Conservation (phyloP, 1,140 invertebrate genomes). For the Mercenaria mercenaria region DNA sequence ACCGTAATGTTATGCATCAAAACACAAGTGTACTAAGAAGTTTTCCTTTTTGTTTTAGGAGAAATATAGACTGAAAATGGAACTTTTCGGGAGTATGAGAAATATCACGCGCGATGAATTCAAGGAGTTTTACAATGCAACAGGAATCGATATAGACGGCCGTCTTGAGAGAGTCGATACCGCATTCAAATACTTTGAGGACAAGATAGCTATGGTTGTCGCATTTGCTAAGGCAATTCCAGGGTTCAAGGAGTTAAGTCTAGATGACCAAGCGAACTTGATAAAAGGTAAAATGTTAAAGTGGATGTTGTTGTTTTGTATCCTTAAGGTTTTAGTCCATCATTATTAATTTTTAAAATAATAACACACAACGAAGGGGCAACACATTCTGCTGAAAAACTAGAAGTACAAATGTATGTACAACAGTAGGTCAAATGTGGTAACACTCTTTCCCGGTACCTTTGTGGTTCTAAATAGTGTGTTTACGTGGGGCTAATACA, state of each 20-base stretch:
- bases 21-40: too few species aligned
- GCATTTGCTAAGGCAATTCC: slow-evolving; percentile 45
- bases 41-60: neutral
- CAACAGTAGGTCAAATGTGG: too few species aligned
- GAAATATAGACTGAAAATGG: neutral
- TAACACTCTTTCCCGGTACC: too few species aligned
- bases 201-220: slow-evolving; percentile 12
- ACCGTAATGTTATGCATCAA: too few species aligned
- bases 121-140: slow-evolving; percentile 28
- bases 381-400: too few species aligned
- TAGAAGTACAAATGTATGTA: too few species aligned
- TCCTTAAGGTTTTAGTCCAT: too few species aligned
- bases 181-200: slow-evolving; percentile 5
- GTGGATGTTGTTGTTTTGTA: too few species aligned
- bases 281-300: slow-evolving; percentile 67
- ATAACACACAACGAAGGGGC: too few species aligned
- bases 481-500: too few species aligned
- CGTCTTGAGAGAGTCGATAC: neutral
- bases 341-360: too few species aligned
- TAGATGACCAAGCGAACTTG: slow-evolving; percentile 54
- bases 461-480: too few species aligned
- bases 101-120: neutral
- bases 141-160: slow-evolving; percentile 39
- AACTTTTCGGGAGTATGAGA: slow-evolving; percentile 4
- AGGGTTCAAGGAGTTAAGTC: slow-evolving; percentile 15